Base-by-base conservation (phyloP, 1,140 invertebrate species). In the Potamilus streckersoni region DNA sequence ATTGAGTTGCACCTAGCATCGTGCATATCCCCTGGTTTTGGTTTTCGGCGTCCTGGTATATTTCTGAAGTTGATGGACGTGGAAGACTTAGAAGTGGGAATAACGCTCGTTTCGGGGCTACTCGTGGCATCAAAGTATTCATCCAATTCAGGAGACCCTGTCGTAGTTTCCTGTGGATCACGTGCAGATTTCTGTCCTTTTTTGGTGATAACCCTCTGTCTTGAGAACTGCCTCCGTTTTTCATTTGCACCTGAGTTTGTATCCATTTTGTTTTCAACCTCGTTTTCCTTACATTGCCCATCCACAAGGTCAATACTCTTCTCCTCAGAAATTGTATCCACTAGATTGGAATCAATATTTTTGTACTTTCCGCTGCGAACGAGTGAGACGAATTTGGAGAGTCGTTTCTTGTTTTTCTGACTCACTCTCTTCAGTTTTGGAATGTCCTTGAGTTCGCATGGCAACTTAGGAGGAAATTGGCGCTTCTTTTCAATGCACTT, bases 401-500 rank as follows among this genome's bases (percentile, higher is more conserved):
- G 64, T 56, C 73, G 64, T 17, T 76, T 72, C 63, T 71, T 76
- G 66, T 83, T 83, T 61, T 80, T 83, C 62, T 70, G 58, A 27
- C 79, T 80, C 4, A 83, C 78, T 31, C 79, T 67, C 31, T 74
- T 59, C 4, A 83, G 58, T 49, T 66, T 73, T 8, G 78, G 78
- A 5, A 83, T 74, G 17, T 83, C 82, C 27, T 76, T 80, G 11
- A 81, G 64, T 23, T 73, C 61, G 38, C 78, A 79, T 23, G 76
- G 78, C 57, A 79, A 76, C 65, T 67, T 79, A 3, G 75, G 67
- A 2, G 79, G 79, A 57, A 67, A 69, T 20, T 69, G 71, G 5
- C 73, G 55, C 64, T 86, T 89, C 65, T 81, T 81, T 67, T 80
- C 74, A 61, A 89, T 78, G 19, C 69, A 71, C n/a, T 87, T 78